Evolutionary conservation across 2,113 vertebrate genomes (phyloP), one percentile per base, ranked within the genome.

Genomic region (Ammodytes marinus): DNA sequence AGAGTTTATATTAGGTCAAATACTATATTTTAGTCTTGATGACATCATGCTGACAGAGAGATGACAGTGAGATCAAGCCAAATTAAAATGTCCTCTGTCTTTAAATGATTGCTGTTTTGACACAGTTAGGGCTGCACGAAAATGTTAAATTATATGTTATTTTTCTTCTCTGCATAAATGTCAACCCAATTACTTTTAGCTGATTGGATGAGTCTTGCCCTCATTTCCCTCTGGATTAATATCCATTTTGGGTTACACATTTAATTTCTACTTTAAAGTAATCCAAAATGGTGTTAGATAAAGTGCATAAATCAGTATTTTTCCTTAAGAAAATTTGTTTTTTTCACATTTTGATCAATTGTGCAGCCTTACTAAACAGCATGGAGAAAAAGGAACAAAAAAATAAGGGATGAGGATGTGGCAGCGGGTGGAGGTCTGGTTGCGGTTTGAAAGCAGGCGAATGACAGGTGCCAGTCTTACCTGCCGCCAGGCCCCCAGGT

Each of bases 401-500:
- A 91, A 91, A 77, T 74, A 93, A 88, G 82, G 77, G 58, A 94
- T 92, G 92, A 89, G 86, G 83, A 93, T 94, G 91, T 93, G 92
- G 89, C 87, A 85, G 92, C 89, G 90, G 88, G 88, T 81, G 88
- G 88, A 88, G 69, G 79, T 91, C 88, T 91, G 82, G 90, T 93
- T 91, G 86, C 83, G 80, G 79, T 82, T 83, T 39, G 79, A 83
- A 89, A 91, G 88, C 92, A 91, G 85, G 73, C 87, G 90, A 89
- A 88, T 92, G 89, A 91, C 84, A 91, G 82, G 91, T 89, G 88
- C 90, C 89, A 83, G 91, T 93, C 95, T 96, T 95, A 96, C 95
- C 95, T 95, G 94, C 94, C 93, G 91, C 93, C 92, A 88, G 94
- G 91, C 92, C 95, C 94, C 92, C 95, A 95, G 90, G 94, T 93